phyloP scores from a whole-genome alignment of 1,140 invertebrate genomes.

The Drosophila seguyi region DNA sequence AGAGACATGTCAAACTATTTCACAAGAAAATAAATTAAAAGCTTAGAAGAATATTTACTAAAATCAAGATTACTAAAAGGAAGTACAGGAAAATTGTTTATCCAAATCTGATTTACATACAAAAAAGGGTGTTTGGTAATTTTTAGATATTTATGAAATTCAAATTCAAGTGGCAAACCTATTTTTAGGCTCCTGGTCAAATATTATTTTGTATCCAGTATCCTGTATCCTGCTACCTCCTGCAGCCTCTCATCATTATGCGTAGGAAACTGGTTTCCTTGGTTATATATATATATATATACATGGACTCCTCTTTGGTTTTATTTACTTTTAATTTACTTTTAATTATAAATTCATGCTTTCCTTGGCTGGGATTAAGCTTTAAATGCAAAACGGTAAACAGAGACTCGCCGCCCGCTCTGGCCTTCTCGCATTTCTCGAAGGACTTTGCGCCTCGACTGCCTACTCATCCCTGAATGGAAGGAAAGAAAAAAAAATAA shows the following conservation, averaged over 20 bases:
- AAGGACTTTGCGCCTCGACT: conserved; percentile 24
- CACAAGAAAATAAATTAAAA: conserved; percentile 4
- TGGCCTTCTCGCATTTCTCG: conserved; percentile 1
- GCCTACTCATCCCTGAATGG: conserved; percentile 9
- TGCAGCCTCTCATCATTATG: conserved; percentile 13
- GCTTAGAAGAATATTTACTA: neutral
- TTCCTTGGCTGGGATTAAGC: conserved; percentile 77
- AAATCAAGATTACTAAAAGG: neutral
- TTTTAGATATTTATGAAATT: neutral
- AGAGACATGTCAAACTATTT: conserved; percentile 1
- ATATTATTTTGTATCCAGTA: conserved; percentile 27
- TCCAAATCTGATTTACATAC: neutral
- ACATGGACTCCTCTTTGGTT: conserved; percentile 44
- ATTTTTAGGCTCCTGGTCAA: conserved; percentile 23
- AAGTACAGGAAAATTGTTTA: neutral
- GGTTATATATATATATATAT: conserved; percentile 10
- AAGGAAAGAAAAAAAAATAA: neutral
- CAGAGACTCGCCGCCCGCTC: conserved; percentile 26
- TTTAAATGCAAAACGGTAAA: conserved; percentile 79
- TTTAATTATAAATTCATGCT: conserved; percentile 83
- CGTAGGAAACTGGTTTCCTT: conserved; percentile 23
- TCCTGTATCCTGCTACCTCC: neutral
- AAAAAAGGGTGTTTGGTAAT: neutral
- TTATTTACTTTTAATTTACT: conserved; percentile 84
- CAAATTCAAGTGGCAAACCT: neutral